These are phyloP conservation scores for Drosophila borealis DNA, from an alignment of 2,888 invertebrate species.

Conservation along the genomic window DNA sequence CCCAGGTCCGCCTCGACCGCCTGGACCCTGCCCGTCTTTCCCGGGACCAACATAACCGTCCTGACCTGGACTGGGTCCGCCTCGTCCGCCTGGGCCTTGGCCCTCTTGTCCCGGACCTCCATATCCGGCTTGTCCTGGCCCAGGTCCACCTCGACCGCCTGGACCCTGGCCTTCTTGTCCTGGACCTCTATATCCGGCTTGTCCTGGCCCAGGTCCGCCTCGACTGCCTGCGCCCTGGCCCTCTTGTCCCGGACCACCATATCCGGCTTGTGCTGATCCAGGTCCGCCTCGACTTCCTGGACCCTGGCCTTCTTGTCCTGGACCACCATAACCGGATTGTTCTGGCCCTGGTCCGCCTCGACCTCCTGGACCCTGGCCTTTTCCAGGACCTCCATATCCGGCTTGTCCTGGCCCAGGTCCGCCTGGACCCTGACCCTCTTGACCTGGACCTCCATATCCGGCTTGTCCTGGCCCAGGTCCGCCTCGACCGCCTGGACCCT, in stretches of 20 bases:
- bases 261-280: background rate
- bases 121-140: background rate
- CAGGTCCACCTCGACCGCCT: background rate
- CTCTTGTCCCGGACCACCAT: too few relatives aligned
- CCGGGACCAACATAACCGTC: background rate
- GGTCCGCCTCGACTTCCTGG: conserved; percentile 2
- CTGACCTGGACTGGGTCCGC: background rate
- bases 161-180: background rate
- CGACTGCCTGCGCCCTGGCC: too few relatives aligned
- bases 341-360: background rate
- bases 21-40: background rate
- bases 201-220: too few relatives aligned
- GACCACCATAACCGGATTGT: background rate
- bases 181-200: background rate
- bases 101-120: background rate
- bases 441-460: too few relatives aligned
- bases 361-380: background rate
- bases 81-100: conserved; percentile 2
- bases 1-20: background rate
- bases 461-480: too few relatives aligned
- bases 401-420: too few relatives aligned
- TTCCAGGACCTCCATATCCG: background rate
- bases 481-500: too few relatives aligned
- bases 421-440: too few relatives aligned
- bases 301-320: background rate